Conservation (phyloP, 2,888 invertebrate genomes). For the Drosophila eohydei region DNA sequence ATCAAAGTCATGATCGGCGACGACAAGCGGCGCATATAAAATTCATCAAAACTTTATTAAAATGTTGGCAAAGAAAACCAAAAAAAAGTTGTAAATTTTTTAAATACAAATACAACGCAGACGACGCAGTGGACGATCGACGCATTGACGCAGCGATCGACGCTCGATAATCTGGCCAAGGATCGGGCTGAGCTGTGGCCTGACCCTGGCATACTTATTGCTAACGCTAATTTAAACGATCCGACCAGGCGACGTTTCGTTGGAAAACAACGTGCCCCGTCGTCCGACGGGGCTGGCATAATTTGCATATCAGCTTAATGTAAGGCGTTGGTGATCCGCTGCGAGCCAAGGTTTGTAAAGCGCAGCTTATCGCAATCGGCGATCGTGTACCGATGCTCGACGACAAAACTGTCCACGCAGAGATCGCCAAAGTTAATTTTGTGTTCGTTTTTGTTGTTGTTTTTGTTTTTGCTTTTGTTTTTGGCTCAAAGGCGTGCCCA, state of each 20-base stretch:
- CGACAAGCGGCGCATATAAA: slow-evolving; percentile 78
- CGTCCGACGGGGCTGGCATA: slow-evolving; percentile 48
- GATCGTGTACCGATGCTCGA: slow-evolving; percentile 65
- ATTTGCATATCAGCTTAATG: slow-evolving; percentile 81
- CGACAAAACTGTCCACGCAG: slow-evolving; percentile 72
- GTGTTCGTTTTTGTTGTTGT: not conserved
- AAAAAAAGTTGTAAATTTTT: slow-evolving; percentile 71
- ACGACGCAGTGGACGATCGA: slow-evolving; percentile 14
- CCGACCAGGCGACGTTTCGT: slow-evolving; percentile 55
- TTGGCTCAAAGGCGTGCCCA: slow-evolving; percentile 40
- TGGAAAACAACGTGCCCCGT: slow-evolving; percentile 46
- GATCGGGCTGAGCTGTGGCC: slow-evolving; percentile 17
- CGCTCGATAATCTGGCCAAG: slow-evolving; percentile 65
- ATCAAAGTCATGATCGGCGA: slow-evolving; percentile 70
- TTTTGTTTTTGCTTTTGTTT: not conserved
- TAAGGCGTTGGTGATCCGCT: slow-evolving; percentile 55
- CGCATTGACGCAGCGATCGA: slow-evolving; percentile 28
- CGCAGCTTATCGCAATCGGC: slow-evolving; percentile 56
- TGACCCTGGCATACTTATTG: slow-evolving; percentile 72
- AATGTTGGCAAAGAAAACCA: slow-evolving; percentile 59
- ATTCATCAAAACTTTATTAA: slow-evolving; percentile 81
- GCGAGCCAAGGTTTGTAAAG: slow-evolving; percentile 64
- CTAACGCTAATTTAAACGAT: slow-evolving; percentile 80
- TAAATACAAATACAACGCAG: slow-evolving; percentile 71
- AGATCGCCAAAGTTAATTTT: slow-evolving; percentile 7